Evolutionary conservation across 2,888 invertebrate genomes (phyloP).

Genomic region (Ochropleura leucogaster): DNA sequence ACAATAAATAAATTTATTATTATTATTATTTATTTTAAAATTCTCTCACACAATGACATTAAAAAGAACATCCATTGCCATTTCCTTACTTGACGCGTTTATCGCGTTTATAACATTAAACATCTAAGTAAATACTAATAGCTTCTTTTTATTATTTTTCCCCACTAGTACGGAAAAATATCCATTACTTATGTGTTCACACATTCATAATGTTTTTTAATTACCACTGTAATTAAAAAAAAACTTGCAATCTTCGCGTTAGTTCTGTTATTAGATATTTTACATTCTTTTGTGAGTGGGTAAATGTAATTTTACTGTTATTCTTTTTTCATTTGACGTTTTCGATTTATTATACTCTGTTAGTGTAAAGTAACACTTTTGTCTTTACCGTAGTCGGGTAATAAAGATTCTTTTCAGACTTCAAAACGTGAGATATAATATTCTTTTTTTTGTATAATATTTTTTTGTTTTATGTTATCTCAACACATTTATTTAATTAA

Average conservation of each 20-base stretch:
- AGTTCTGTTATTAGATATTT: background rate
- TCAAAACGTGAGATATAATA: conserved; percentile 21
- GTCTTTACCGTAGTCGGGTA: background rate
- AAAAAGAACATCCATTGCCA: background rate
- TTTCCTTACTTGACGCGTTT: conserved; percentile 18
- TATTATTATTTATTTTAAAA: background rate
- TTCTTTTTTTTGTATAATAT: too few relatives aligned
- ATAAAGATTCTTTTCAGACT: background rate
- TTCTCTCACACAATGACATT: background rate
- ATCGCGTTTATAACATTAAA: conserved; percentile 11
- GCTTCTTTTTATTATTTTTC: background rate
- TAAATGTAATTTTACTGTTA: conserved; percentile 1
- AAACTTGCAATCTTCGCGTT: background rate
- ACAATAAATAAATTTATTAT: too few relatives aligned
- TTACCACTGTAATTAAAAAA: conserved; percentile 1
- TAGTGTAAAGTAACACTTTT: background rate
- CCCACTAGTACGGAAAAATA: conserved; percentile 7
- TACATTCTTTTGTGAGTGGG: conserved; percentile 3
- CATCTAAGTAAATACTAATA: conserved; percentile 2
- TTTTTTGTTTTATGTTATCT: background rate
- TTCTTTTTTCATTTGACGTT: background rate
- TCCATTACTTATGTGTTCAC: conserved; percentile 24
- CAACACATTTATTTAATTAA: background rate
- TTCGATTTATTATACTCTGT: background rate
- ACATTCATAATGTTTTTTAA: conserved; percentile 28